These are phyloP conservation scores for Micropterix aruncella DNA, from an alignment of 2,888 invertebrate genomes.

Conservation along the genomic window DNA sequence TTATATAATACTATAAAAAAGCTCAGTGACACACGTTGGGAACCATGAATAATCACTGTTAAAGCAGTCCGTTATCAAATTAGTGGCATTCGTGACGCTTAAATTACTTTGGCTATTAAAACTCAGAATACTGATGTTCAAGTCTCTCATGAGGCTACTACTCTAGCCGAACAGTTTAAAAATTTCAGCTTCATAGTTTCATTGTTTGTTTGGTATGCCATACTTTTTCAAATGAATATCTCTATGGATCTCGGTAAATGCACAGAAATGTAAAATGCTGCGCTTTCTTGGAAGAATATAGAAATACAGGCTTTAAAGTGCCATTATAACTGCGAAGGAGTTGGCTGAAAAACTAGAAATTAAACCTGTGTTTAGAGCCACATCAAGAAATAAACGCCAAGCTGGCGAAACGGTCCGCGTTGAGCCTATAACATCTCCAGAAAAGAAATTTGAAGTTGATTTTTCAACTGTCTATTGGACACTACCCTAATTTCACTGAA, in stretches of 20 bases:
- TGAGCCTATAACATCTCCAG: background rate
- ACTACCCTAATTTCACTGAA: background rate
- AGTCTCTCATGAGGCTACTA: too few relatives aligned
- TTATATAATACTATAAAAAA: conserved; percentile 14
- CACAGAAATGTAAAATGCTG: conserved; percentile 13
- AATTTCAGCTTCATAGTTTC: conserved; percentile 13
- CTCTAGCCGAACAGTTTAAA: too few relatives aligned
- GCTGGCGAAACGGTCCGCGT: background rate
- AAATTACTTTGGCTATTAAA: conserved; percentile 12
- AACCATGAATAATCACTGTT: conserved; percentile 14
- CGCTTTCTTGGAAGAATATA: too few relatives aligned
- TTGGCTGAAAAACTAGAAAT: too few relatives aligned
- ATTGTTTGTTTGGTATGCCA: conserved; percentile 15
- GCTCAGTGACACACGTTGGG: conserved; percentile 15
- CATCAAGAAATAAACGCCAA: background rate
- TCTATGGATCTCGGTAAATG: conserved; percentile 12
- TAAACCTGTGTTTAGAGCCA: conserved; percentile 4
- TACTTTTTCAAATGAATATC: conserved; percentile 15
- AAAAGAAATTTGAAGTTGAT: too few relatives aligned
- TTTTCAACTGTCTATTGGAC: background rate
- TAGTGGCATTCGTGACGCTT: conserved; percentile 14
- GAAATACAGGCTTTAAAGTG: too few relatives aligned
- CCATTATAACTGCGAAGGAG: too few relatives aligned
- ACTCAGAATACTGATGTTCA: too few relatives aligned
- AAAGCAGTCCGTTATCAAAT: conserved; percentile 16